Evolutionary conservation across 2,888 invertebrate species (phyloP).

Genomic region (Callyntrura sp.): DNA sequence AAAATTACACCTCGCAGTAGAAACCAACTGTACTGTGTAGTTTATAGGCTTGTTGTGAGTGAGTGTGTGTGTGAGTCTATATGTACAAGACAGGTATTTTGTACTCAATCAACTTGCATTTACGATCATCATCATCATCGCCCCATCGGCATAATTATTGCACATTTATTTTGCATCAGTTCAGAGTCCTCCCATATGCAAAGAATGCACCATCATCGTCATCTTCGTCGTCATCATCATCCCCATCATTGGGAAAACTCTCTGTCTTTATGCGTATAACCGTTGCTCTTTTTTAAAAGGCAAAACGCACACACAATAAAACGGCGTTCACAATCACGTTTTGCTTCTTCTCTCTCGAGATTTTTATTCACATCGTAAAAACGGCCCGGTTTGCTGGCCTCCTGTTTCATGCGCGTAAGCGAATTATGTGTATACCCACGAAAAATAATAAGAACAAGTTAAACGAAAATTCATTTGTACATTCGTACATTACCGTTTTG

Average conservation of each 20-base stretch:
- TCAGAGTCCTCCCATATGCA: not conserved
- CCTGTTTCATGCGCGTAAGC: slow-evolving; percentile 16
- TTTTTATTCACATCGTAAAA: slow-evolving; percentile 61
- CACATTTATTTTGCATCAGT: slow-evolving; percentile 52
- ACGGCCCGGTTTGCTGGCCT: slow-evolving; percentile 52
- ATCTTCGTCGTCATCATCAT: not conserved
- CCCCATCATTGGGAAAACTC: not conserved
- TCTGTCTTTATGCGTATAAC: slow-evolving; percentile 8
- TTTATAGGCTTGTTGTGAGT: no score
- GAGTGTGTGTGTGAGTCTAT: no score
- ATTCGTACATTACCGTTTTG: slow-evolving; percentile 35
- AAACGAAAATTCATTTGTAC: not conserved
- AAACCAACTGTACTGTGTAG: not conserved
- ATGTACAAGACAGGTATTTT: slow-evolving; percentile 54
- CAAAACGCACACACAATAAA: slow-evolving; percentile 14
- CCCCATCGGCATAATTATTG: slow-evolving; percentile 38
- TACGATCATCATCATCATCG: not conserved
- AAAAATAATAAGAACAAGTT: slow-evolving; percentile 25
- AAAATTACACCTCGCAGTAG: not conserved
- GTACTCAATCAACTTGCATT: slow-evolving; percentile 65
- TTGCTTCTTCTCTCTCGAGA: slow-evolving; percentile 7
- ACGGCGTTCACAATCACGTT: slow-evolving; percentile 50
- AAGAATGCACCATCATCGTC: not conserved
- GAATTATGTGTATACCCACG: no score
- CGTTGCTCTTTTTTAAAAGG: slow-evolving; percentile 41